Percentiles rank a stretch among this genome's conserved stretches.
Conservation (phyloP, 2,888 invertebrate species). For the Xylocampa areola region DNA sequence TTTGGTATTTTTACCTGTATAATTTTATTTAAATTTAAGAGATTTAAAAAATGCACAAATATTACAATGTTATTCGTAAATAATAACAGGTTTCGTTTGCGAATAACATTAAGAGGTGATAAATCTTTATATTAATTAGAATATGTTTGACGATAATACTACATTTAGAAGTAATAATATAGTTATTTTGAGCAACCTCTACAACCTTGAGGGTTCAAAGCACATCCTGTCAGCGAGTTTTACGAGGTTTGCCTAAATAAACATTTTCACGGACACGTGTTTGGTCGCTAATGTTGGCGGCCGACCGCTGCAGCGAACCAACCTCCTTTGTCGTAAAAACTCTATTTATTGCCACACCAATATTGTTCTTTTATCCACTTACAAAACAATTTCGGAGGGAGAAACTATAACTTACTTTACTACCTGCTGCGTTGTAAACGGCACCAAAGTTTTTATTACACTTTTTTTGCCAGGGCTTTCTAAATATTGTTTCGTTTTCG, state of each 20-base stretch:
- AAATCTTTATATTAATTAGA: slow-evolving; percentile 37
- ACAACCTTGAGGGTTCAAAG: slow-evolving; percentile 87
- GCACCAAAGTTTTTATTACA: slow-evolving; percentile 72
- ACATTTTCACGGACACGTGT: slow-evolving; percentile 84
- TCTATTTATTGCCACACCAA: slow-evolving; percentile 77
- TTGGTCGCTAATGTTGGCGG: slow-evolving; percentile 74
- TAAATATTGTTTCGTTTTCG: slow-evolving; percentile 75
- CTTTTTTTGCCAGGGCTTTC: slow-evolving; percentile 75
- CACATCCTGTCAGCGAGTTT: slow-evolving; percentile 85
- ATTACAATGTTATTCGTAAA: slow-evolving; percentile 35
- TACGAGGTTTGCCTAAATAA: slow-evolving; percentile 87
- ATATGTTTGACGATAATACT: slow-evolving; percentile 29
- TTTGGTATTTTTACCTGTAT: slow-evolving; percentile 1
- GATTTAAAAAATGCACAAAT: slow-evolving; percentile 28
- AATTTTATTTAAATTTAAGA: background rate
- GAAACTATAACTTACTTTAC: slow-evolving; percentile 69
- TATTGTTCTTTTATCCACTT: slow-evolving; percentile 75
- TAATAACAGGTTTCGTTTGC: slow-evolving; percentile 29
- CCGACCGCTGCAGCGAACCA: slow-evolving; percentile 60
- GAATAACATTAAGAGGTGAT: slow-evolving; percentile 26
- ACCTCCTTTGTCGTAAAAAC: slow-evolving; percentile 73
- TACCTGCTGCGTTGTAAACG: slow-evolving; percentile 80
- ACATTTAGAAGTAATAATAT: slow-evolving; percentile 44
- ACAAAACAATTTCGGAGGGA: slow-evolving; percentile 70
- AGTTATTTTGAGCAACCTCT: slow-evolving; percentile 75